Percentiles rank a stretch among this genome's conserved stretches.
phyloP scores from a whole-genome alignment of 1,140 invertebrate species.

The Zophobas atratus region DNA sequence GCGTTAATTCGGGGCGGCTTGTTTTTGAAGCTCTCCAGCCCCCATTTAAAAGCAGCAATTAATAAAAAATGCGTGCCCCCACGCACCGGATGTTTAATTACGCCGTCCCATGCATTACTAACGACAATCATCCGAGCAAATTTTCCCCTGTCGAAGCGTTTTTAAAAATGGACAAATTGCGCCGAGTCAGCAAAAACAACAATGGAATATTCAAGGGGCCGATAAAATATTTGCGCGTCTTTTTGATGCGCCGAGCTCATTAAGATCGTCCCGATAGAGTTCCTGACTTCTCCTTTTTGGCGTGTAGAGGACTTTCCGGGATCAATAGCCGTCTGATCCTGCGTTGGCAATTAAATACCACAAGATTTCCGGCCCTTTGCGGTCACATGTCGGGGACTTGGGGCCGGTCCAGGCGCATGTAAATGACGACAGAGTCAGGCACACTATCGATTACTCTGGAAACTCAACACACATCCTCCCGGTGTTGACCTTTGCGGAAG shows the following conservation, averaged over 20 bases:
- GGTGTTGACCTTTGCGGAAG: slow-evolving; percentile 4
- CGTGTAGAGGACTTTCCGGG: neutral
- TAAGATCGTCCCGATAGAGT: neutral
- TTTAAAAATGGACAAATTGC: slow-evolving; percentile 4
- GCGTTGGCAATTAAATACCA: slow-evolving; percentile 13
- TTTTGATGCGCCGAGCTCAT: slow-evolving; percentile 4
- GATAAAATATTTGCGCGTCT: neutral
- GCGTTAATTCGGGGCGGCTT: too few species aligned
- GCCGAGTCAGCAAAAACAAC: slow-evolving; percentile 12
- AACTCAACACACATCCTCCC: slow-evolving; percentile 27
- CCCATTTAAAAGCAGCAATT: neutral
- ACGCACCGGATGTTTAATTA: neutral
- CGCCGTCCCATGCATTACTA: slow-evolving; percentile 4
- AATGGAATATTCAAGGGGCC: neutral
- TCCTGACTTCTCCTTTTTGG: neutral
- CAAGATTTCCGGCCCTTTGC: slow-evolving; percentile 9
- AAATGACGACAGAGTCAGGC: slow-evolving; percentile 34
- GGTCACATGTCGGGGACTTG: slow-evolving; percentile 26
- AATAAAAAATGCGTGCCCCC: slow-evolving; percentile 10
- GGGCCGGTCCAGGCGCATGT: slow-evolving; percentile 41
- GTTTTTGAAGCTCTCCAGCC: too few species aligned
- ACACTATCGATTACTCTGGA: slow-evolving; percentile 28
- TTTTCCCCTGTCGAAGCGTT: slow-evolving; percentile 12
- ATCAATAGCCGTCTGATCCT: slow-evolving; percentile 16
- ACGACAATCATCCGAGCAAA: slow-evolving; percentile 15